These are phyloP conservation scores for Oncorhynchus nerka DNA, from an alignment of 2,113 vertebrate genomes.

Conservation along the genomic window DNA sequence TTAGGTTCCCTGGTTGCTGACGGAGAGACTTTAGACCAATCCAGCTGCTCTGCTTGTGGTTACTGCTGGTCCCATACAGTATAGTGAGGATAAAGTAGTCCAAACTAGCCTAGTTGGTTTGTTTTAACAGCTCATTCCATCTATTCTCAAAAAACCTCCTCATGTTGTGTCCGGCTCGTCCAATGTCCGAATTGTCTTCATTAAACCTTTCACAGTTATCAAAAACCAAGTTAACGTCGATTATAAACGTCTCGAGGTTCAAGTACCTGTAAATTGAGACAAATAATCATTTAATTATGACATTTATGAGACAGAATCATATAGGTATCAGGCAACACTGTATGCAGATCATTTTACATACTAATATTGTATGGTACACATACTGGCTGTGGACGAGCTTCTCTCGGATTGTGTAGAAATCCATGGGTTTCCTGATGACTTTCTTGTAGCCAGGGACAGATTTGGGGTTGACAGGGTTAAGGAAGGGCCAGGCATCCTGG, in stretches of 20 bases:
- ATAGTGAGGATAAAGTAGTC: constrained; percentile 40
- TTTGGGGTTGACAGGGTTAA: constrained; percentile 89
- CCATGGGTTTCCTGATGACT: constrained; percentile 91
- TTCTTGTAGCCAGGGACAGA: constrained; percentile 90
- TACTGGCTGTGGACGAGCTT: constrained; percentile 90
- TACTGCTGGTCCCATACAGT: constrained; percentile 72
- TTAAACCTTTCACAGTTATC: constrained; percentile 95
- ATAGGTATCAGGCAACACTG: neutral
- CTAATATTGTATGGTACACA: constrained; percentile 68
- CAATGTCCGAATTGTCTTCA: constrained; percentile 89
- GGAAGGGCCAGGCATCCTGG: constrained; percentile 88
- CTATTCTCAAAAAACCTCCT: constrained; percentile 87
- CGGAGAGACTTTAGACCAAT: constrained; percentile 54
- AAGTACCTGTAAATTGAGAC: constrained; percentile 75
- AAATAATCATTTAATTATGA: constrained; percentile 5
- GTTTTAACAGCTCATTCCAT: constrained; percentile 85
- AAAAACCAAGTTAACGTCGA: constrained; percentile 89
- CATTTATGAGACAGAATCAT: constrained; percentile 10
- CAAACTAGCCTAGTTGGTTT: constrained; percentile 74
- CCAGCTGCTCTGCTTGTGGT: constrained; percentile 74
- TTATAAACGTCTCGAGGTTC: constrained; percentile 83
- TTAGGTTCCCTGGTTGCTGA: constrained; percentile 71
- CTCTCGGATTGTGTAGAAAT: constrained; percentile 88
- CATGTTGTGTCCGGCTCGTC: constrained; percentile 88
- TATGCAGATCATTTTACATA: neutral